A percentile compares a stretch with the other conserved stretches of the same genome.
Evolutionary conservation across 2,797 vertebrate species (phyloP).

Genomic region (Siniperca scherzeri): DNA sequence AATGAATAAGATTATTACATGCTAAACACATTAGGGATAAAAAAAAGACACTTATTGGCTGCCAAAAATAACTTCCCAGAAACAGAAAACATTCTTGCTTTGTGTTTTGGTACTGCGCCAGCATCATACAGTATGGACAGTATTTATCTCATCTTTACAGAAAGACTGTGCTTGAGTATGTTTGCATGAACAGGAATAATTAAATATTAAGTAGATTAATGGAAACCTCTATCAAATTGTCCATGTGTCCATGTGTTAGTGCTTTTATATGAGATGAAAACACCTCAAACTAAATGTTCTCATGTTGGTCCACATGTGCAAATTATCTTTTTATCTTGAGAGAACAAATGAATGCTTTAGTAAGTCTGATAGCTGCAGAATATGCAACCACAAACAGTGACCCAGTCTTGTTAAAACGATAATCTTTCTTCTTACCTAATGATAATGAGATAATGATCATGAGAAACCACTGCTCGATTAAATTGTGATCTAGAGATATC

Average conservation of each 20-base stretch:
- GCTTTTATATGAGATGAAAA: not conserved
- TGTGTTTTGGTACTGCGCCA: not conserved
- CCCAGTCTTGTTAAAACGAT: constrained; percentile 13
- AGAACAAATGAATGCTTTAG: not conserved
- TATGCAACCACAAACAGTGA: constrained; percentile 29
- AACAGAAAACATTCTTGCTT: not conserved
- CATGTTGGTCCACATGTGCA: constrained; percentile 4
- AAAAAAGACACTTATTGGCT: not conserved
- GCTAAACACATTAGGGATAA: not conserved
- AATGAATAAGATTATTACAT: not conserved
- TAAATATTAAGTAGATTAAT: not conserved
- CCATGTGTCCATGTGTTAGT: not conserved
- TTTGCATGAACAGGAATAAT: not conserved
- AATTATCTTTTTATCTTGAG: not conserved
- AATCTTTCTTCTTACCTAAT: constrained; percentile 29
- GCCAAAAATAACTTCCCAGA: not conserved
- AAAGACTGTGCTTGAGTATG: not conserved
- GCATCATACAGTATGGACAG: not conserved
- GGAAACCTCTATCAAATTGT: not conserved
- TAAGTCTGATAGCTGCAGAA: not conserved
- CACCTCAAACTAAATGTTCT: not conserved
- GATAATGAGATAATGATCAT: constrained; percentile 35
- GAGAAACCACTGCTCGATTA: constrained; percentile 39
- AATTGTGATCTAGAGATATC: constrained; percentile 47
- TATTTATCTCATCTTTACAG: not conserved